Conservation (phyloP, 2,797 vertebrate genomes). For the Myotis planiceps region DNA sequence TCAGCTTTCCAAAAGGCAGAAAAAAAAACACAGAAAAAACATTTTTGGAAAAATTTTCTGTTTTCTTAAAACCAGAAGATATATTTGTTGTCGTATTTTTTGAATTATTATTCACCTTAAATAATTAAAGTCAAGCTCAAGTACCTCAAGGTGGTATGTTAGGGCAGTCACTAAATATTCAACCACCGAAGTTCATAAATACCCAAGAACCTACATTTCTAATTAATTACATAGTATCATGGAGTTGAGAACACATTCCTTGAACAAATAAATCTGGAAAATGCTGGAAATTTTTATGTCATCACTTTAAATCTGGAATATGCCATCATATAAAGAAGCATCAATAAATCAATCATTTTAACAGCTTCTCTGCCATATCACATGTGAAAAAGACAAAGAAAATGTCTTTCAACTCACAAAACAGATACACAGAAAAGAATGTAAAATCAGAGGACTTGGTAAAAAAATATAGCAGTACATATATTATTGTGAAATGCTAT, state of each 20-base stretch:
- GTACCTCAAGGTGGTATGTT: neutral
- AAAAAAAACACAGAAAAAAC: neutral
- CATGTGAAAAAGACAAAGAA: neutral
- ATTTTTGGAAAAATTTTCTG: neutral
- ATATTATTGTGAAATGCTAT: neutral
- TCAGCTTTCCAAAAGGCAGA: neutral
- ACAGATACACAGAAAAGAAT: neutral
- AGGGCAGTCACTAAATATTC: neutral
- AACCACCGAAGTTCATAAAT: slow-evolving; percentile 55
- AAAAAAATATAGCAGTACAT: neutral
- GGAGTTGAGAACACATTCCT: slow-evolving; percentile 29
- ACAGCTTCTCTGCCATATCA: slow-evolving; percentile 33
- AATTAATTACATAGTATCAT: slow-evolving; percentile 59
- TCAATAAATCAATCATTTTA: slow-evolving; percentile 68
- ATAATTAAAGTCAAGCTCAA: slow-evolving; percentile 63
- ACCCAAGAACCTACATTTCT: slow-evolving; percentile 57
- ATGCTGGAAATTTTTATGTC: neutral
- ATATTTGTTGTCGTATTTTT: neutral
- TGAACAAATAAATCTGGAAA: slow-evolving; percentile 73
- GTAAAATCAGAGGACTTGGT: neutral
- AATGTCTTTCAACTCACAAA: slow-evolving; percentile 56
- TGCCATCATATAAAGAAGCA: slow-evolving; percentile 45
- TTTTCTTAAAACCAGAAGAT: neutral
- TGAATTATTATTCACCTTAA: neutral
- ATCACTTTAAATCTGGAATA: slow-evolving; percentile 32